phyloP scores from a whole-genome alignment of 1,140 invertebrate genomes.

The Trinorchestia longiramus region DNA sequence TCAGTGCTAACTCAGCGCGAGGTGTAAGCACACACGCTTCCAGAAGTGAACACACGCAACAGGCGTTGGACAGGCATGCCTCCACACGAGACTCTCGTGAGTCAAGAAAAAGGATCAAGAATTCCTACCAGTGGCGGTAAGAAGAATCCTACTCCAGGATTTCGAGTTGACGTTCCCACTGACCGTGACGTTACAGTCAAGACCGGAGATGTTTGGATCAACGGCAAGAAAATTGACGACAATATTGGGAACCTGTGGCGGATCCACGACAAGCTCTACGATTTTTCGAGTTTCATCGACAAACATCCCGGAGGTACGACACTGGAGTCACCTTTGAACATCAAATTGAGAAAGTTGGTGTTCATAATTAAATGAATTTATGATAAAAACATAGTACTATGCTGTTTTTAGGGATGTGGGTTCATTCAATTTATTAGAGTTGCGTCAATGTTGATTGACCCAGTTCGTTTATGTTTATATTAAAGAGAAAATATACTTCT shows the following conservation, averaged over 20 bases:
- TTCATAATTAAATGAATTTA: no score
- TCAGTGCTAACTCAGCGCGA: neutral
- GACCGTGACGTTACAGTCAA: constrained; percentile 65
- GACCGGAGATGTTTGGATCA: constrained; percentile 73
- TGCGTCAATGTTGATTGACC: no score
- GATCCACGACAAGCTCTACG: constrained; percentile 81
- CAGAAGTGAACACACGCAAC: neutral
- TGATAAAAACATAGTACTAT: no score
- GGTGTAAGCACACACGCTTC: neutral
- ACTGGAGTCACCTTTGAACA: neutral
- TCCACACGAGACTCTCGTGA: neutral
- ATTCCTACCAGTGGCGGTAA: neutral
- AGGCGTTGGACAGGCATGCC: neutral
- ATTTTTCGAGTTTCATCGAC: constrained; percentile 78
- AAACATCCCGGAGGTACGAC: constrained; percentile 82
- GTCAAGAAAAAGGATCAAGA: neutral
- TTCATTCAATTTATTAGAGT: no score
- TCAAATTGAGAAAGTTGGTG: no score
- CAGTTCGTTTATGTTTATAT: no score
- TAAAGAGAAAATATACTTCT: no score
- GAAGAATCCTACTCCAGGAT: constrained; percentile 39
- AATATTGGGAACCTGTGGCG: constrained; percentile 84
- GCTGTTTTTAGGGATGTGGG: no score
- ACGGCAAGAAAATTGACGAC: constrained; percentile 78
- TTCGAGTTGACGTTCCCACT: constrained; percentile 58